Evolutionary conservation across 2,797 vertebrate genomes (phyloP).

Genomic region (Karalla daura): DNA sequence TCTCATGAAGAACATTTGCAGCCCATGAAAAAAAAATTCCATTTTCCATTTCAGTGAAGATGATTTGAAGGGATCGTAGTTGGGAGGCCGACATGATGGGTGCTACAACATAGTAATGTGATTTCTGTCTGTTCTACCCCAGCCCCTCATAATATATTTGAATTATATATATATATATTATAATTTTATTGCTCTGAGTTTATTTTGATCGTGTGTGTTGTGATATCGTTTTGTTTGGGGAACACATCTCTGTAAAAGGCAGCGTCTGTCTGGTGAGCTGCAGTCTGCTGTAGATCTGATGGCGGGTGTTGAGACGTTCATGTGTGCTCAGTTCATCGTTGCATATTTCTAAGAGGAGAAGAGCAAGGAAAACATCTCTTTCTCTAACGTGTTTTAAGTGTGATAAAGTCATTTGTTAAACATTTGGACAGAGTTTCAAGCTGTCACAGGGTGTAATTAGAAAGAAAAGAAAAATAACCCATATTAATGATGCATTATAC

Average conservation of each 20-base stretch:
- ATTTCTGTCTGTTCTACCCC: slow-evolving; percentile 4
- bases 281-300: slow-evolving; percentile 7
- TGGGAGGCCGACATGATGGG: slow-evolving; percentile 75
- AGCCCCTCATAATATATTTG: slow-evolving; percentile 46
- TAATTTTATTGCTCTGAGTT: slow-evolving; percentile 51
- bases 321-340: neutral
- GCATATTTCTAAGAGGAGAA: neutral
- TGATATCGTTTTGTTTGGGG: slow-evolving; percentile 22
- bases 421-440: too few relatives aligned
- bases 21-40: slow-evolving; percentile 66
- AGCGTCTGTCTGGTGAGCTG: slow-evolving; percentile 11
- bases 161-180: slow-evolving; percentile 31
- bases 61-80: slow-evolving; percentile 76
- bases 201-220: slow-evolving; percentile 28
- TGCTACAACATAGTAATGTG: slow-evolving; percentile 42
- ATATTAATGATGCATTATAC: neutral
- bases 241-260: slow-evolving; percentile 1
- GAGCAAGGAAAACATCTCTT: neutral
- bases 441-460: too few relatives aligned
- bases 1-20: slow-evolving; percentile 70
- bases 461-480: neutral
- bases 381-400: too few relatives aligned
- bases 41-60: slow-evolving; percentile 81
- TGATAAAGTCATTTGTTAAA: too few relatives aligned
- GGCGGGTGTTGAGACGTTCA: neutral